Evolutionary conservation across 92 coral and sea anemone genomes (phyloP), one percentile per base, ranked within the genome.

Genomic region (Paramuricea clavata): DNA sequence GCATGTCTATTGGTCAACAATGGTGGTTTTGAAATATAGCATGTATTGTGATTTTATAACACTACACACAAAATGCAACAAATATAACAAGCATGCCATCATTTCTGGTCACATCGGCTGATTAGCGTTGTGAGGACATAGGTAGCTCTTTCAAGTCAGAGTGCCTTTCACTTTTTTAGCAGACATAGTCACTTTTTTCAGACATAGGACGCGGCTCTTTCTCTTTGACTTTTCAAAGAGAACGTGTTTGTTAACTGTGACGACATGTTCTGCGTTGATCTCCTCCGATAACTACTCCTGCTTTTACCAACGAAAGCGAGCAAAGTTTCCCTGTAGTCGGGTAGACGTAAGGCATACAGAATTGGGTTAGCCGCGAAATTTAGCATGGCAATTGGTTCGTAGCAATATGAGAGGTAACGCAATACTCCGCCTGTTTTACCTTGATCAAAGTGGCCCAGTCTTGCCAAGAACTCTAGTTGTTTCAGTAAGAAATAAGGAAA

Each of bases 271-370:
- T 10, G 44, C 44, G n/a, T 65, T 65, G 36, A 11, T 32, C n/a
- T 19, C 41, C 1, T 65, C 36, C 1, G 19, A 31, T 39, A 65
- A 16, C 17, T 65, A 2, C 39, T 33, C 23, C 2, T 16, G 1
- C 10, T 39, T 10, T 10, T 39, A 4, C 72, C 26, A 25, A 33
- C 34, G 26, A 17, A 30, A 12, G 59, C 73, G 12, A 59, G 17
- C 32, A 79, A 27, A 17, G 73, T 79, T 0, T 27, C 13, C 25
- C 84, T 22, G 73, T 79, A 79, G 33, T 79, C 73, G 11, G 72
- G 84, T 10, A 79, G 54, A 23, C 84, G 84, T 52, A 64, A 43
- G 13, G 84, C 44, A 28, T 79, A 59, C 0, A 79, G 73, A 61
- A 79, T 28, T 17, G 84, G 84, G 60, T 79, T 79, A 17, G 31